These are phyloP conservation scores for Cynopterus sphinx DNA, from an alignment of 2,797 vertebrate genomes.

Conservation along the genomic window DNA sequence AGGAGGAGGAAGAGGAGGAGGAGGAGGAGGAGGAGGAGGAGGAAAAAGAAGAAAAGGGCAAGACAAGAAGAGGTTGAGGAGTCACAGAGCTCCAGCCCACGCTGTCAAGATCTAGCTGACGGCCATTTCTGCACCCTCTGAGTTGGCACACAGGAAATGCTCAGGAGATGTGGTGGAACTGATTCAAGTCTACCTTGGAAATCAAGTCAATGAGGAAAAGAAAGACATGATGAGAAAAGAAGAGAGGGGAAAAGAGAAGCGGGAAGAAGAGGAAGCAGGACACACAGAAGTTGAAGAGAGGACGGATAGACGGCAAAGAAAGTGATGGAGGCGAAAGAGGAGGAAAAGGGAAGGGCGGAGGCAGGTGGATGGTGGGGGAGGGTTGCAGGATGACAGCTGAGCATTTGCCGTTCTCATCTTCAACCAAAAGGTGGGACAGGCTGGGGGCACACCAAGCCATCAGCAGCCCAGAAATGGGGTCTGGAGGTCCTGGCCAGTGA, in stretches of 20 bases:
- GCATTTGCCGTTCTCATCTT: not conserved
- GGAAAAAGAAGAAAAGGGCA: not conserved
- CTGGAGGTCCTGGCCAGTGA: not conserved
- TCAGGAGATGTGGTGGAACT: not conserved
- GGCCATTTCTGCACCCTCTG: not conserved
- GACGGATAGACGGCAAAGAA: not conserved
- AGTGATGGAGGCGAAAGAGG: fast-evolving
- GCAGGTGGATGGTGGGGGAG: fast-evolving
- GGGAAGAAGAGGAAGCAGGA: no score
- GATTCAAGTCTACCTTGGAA: not conserved
- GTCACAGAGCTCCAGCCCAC: fast-evolving
- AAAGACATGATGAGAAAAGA: not conserved
- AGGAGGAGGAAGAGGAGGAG: no score
- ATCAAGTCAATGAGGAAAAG: not conserved
- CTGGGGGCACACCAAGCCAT: fast-evolving
- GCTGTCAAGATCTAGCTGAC: not conserved
- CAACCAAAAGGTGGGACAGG: not conserved
- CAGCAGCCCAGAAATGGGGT: not conserved
- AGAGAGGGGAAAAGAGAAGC: no score
- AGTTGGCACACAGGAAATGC: not conserved
- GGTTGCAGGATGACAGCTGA: not conserved
- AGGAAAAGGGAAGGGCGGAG: not conserved
- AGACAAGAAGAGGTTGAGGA: not conserved
- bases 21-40: not conserved
- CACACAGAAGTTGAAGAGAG: not conserved